Evolutionary conservation across 2,113 vertebrate genomes (phyloP), one percentile per base, ranked within the genome.

Genomic region (Mugil cephalus): DNA sequence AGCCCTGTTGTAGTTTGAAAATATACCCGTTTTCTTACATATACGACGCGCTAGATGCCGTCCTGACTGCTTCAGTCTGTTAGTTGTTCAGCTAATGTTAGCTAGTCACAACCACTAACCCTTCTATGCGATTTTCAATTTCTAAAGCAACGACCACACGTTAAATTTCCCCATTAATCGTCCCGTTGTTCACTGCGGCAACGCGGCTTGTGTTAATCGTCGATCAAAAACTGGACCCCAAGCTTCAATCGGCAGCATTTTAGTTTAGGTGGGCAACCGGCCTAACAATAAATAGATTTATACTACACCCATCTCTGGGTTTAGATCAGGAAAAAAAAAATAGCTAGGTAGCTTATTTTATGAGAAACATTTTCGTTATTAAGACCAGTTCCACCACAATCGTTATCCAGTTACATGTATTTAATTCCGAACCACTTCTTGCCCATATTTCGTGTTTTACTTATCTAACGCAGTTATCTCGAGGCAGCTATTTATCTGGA

Each of bases 11-110:
- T 43, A 0, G 1, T 36, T 58, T 62, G 5, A 0, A 3, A 30
- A 4, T 5, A 0, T 11, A 9, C 0, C 13, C 11, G 0, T 21
- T 74, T 58, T 11, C 1, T 15, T 40, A 24, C 0, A 45, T 40
- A 14, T 40, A 14, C 36, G 8, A 38, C 46, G 5, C 10, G 8
- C 17, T 30, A 13, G 10, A 14, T 55, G 12, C 5, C 10, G 43
- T 45, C 40, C 10, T 24, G 4, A 19, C 24, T 59, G 17, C 74
- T 47, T 45, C n/a, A 51, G 40, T 62, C 60, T 55, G 80, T 70
- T 70, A 61, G 55, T 46, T 72, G 52, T 65, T 19, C 36, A 45
- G 71, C 66, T 80, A 82, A 69, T 12, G 35, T 59, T 76, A 82
- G 79, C 58, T 55, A 74, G 66, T 64, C 17, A 47, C 13, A 58